Evolutionary conservation across 1,140 invertebrate species (phyloP), one percentile per base, ranked within the genome.

Genomic region (Drosophila bocki): DNA sequence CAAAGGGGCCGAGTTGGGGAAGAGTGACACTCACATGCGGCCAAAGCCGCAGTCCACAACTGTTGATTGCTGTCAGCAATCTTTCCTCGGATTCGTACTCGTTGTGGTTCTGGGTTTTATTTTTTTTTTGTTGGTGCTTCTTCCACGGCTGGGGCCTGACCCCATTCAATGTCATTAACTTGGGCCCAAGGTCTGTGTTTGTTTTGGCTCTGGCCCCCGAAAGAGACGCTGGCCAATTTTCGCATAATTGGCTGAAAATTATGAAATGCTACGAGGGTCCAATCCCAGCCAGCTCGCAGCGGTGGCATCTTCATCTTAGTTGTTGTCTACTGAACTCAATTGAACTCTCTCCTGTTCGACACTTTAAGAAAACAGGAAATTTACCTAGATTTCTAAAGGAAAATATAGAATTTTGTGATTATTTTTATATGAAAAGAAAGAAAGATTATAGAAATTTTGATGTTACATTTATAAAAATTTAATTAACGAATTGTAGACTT

Each of bases 141-240:
- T 57, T 54, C 53, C 60, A 35, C 58, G 39, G 42, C 41, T 47
- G 77, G 63, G 60, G 44, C 29, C 80, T 87, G 84, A 87, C 84
- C 84, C 84, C 80, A 84, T 87, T 87, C 84, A 81, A 88, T 88
- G 84, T 87, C 84, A 87, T 87, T 87, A 87, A 88, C 84, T 84
- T 12, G 69, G 77, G 72, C 50, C 85, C 84, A 87, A 87, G 84
- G 84, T 87, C 80, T 87, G 84, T 87, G 84, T 88, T 88, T 88
- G 80, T 75, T 78, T 88, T 78, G 58, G 57, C 50, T 70, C 44
- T 71, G 35, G 62, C 61, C 59, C 75, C 61, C 35, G 35, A 19
- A 54, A 42, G 15, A 76, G 64, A 61, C 59, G 37, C 51, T 62
- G 32, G 69, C 83, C 41, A 87, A 83, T 83, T 87, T 87, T 70